Base-by-base conservation (phyloP, 2,797 vertebrate genomes). In the Lycodopsis pacificus region DNA sequence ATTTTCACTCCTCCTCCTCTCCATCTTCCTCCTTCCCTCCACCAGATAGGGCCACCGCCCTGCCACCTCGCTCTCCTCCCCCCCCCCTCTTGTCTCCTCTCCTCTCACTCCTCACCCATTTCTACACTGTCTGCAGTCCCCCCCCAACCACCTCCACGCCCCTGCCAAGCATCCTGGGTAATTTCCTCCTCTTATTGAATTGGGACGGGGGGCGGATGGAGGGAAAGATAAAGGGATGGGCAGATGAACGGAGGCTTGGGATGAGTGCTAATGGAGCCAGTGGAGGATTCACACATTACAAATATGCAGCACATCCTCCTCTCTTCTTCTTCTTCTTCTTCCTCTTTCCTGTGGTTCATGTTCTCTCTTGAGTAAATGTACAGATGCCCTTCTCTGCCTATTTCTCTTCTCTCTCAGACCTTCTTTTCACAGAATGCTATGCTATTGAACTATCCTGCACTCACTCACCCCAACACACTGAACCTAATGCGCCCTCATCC, bases 161-260 rank as follows among this genome's bases (percentile, higher is more conserved):
- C 68, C 85, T 89, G 87, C 88, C 91, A 96, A 95, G 94, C 92
- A 94, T 90, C 86, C 88, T 85, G 91, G 93, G 90, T 94, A 94
- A 95, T 95, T 95, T 95, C 95, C 95, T 94, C 91, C 81, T 88
- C 80, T 95, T 96, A 95, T 95, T 95, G 89, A 94, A 96, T 95
- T 95, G 93, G 89, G 86, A 86, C 15, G 66, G 84, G 81, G 80
- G 78, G 80, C 49, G 79, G 89, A 89, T 91, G 84, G 85, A 86
- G 87, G 80, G 86, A 73, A 53, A 92, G 91, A 91, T 91, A 92
- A 92, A 91, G 91, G 88, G 91, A 82, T 89, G 88, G 85, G 86
- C 88, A 79, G 81, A 88, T 87, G 87, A 89, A 66, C 71, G 20
- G 82, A 88, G 77, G 81, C 86, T 90, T 64, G 81, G 88, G 82